These are phyloP conservation scores for Stomatorhinus walkeri DNA, from an alignment of 2,797 vertebrate genomes.

Conservation along the genomic window DNA sequence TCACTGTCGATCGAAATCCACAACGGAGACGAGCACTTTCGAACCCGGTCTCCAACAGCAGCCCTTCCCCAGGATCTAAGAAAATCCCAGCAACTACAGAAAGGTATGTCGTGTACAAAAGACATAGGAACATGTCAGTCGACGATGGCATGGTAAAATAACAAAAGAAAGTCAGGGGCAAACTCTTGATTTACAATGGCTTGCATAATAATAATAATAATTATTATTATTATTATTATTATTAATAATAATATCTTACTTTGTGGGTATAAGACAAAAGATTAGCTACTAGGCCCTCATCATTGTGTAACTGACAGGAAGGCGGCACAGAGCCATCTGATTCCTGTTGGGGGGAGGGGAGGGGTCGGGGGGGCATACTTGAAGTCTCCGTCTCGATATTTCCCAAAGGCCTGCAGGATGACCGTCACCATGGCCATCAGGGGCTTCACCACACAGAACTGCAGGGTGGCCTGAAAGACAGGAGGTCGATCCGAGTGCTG, in stretches of 20 bases:
- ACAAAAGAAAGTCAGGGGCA: neutral
- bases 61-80: neutral
- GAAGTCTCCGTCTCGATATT: slow-evolving; percentile 94
- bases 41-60: neutral
- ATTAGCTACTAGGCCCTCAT: neutral
- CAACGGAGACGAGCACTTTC: neutral
- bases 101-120: neutral
- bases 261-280: neutral
- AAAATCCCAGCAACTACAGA: neutral
- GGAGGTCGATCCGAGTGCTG: neutral
- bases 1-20: neutral
- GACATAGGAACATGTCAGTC: neutral
- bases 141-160: neutral
- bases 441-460: slow-evolving; percentile 96
- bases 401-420: slow-evolving; percentile 87
- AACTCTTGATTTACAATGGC: neutral
- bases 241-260: neutral
- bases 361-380: slow-evolving; percentile 65
- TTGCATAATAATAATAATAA: neutral
- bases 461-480: slow-evolving; percentile 74
- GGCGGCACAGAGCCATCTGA: neutral
- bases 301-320: neutral
- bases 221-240: neutral
- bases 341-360: neutral
- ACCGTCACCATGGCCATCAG: slow-evolving; percentile 89